These are phyloP conservation scores for Cyaniris semiargus DNA, from an alignment of 2,888 invertebrate species.

Conservation along the genomic window DNA sequence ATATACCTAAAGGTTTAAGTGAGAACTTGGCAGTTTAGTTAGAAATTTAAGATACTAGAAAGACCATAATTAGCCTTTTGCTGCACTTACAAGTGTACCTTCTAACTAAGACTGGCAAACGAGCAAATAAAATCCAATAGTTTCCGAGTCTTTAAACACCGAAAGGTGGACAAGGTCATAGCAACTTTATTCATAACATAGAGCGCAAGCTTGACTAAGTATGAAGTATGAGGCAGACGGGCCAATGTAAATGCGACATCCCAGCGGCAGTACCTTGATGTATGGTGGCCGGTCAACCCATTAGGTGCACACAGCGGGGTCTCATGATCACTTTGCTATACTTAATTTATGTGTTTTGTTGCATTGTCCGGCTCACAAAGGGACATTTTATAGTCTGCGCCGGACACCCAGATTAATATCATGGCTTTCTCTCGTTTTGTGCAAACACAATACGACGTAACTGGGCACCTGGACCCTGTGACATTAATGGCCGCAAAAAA, in stretches of 20 bases:
- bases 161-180: too few species aligned
- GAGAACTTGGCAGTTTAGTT: neutral
- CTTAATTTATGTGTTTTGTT: constrained; percentile 80
- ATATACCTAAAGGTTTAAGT: neutral
- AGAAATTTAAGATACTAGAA: neutral
- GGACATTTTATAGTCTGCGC: constrained; percentile 74
- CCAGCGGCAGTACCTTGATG: constrained; percentile 34
- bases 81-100: neutral
- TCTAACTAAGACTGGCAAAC: neutral
- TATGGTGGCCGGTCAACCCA: constrained; percentile 65
- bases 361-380: constrained; percentile 68
- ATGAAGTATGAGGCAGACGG: too few species aligned
- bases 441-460: constrained; percentile 67
- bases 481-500: constrained; percentile 48
- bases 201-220: too few species aligned
- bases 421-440: constrained; percentile 77
- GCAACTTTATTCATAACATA: too few species aligned
- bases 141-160: too few species aligned
- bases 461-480: constrained; percentile 74
- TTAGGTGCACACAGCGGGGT: constrained; percentile 70
- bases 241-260: constrained; percentile 34
- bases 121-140: neutral
- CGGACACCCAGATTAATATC: constrained; percentile 79
- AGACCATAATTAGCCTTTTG: neutral
- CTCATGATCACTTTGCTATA: constrained; percentile 77